phyloP scores from a whole-genome alignment of 2,888 invertebrate species.

The Hartigia nigra region DNA sequence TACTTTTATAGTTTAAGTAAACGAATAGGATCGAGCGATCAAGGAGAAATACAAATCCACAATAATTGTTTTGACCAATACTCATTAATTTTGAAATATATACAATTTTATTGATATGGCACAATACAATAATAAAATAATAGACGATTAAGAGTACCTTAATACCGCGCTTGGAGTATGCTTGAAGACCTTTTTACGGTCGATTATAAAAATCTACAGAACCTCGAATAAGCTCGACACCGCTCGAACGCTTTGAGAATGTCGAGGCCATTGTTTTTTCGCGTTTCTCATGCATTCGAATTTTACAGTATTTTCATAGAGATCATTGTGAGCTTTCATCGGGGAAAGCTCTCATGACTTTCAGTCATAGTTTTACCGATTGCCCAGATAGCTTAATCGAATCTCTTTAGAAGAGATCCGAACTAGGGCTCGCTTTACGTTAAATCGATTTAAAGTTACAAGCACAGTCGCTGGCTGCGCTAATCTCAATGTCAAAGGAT shows the following conservation, averaged over 20 bases:
- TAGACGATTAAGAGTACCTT: slow-evolving; percentile 19
- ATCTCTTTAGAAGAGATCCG: background rate
- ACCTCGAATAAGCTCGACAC: background rate
- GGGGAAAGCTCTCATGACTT: background rate
- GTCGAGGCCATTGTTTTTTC: background rate
- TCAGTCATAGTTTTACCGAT: background rate
- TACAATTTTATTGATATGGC: slow-evolving; percentile 55
- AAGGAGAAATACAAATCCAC: background rate
- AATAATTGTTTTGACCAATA: background rate
- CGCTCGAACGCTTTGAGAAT: no score
- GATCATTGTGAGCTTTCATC: background rate
- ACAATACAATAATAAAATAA: slow-evolving; percentile 43
- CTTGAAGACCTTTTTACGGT: background rate
- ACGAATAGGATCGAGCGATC: background rate
- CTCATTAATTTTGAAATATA: slow-evolving; percentile 23
- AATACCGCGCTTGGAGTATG: slow-evolving; percentile 4
- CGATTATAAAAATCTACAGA: background rate
- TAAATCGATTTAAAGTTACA: background rate
- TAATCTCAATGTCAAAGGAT: background rate
- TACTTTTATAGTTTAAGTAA: background rate
- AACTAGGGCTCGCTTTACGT: background rate
- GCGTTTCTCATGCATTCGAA: background rate
- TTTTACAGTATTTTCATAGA: background rate
- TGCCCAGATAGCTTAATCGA: background rate
- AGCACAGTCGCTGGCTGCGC: background rate